Evolutionary conservation across 2,113 vertebrate species (phyloP), one percentile per base, ranked within the genome.

Genomic region (Bungarus multicinctus): DNA sequence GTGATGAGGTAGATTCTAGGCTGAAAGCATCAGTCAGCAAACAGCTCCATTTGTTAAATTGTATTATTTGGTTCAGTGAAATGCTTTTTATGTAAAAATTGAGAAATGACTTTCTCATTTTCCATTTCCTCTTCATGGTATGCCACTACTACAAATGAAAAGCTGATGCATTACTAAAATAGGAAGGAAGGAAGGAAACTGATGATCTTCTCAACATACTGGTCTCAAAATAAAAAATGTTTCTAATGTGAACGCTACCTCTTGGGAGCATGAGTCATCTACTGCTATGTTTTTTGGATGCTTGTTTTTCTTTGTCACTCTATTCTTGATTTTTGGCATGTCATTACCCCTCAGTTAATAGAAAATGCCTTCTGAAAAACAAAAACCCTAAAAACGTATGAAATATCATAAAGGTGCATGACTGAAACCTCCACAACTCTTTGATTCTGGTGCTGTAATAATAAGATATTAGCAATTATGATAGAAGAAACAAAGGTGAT

Each of bases 341-440:
- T 43, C 18, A 27, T 64, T 9, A 0, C 89, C 16, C 2, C 27
- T 88, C 54, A 55, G 5, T 60, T 45, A 92, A 43, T 2, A 34
- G 91, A n/a, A 93, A 89, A 93, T 50, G 5, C 53, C 27, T 89
- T 20, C 55, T 89, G 85, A 89, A 91, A 91, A 94, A 10, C 45
- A 90, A 93, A 57, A 18, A 30, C n/a, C 25, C 53, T 52, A 18
- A 87, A 91, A 90, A 18, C 64, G 5, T 52, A 93, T 91, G 85
- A 91, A 87, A 30, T 1, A 47, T 2, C 39, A 58, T 16, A 1
- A 43, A 88, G 89, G 53, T 93, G 45, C 64, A 74, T 87, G 25
- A 85, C 69, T 94, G 16, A 95, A 93, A 94, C 69, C 27, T 94
- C 85, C 93, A 89, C 87, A 93, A 88, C 90, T 69, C 89, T 90